Evolutionary conservation across 2,888 invertebrate genomes (phyloP).

Genomic region (Coenonympha arcania): DNA sequence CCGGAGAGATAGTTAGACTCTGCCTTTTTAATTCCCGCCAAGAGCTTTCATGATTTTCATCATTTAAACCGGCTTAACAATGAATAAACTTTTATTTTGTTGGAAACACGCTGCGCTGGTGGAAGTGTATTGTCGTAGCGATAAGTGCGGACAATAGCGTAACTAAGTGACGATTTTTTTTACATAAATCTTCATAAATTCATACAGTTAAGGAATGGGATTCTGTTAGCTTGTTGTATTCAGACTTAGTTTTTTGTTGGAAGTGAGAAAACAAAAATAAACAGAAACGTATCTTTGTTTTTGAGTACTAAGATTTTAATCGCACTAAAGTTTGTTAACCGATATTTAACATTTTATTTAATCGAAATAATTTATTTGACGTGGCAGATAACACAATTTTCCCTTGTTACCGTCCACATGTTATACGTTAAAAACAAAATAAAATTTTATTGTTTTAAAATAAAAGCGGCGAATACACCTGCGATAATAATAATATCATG

Average conservation of each 20-base stretch:
- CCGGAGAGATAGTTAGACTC: slow-evolving; percentile 20
- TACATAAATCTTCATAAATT: no score
- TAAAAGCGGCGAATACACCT: background rate
- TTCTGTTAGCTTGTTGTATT: no score
- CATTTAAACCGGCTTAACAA: slow-evolving; percentile 8
- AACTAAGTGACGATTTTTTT: no score
- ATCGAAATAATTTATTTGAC: no score
- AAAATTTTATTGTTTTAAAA: background rate
- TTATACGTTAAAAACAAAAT: background rate
- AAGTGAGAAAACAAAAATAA: no score
- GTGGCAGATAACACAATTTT: background rate
- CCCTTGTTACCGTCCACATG: background rate
- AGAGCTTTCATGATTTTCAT: slow-evolving; percentile 38
- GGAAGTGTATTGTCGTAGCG: background rate
- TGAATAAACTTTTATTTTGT: slow-evolving; percentile 4
- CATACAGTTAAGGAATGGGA: no score
- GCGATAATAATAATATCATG: no score
- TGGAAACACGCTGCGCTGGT: background rate
- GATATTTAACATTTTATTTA: no score
- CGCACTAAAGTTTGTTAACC: no score
- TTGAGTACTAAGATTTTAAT: no score
- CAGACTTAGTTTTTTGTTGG: no score
- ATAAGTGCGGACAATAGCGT: background rate
- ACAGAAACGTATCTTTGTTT: no score
- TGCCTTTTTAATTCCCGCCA: slow-evolving; percentile 31